Evolutionary conservation across 1,140 invertebrate species (phyloP).

Genomic region (Anastrepha ludens): DNA sequence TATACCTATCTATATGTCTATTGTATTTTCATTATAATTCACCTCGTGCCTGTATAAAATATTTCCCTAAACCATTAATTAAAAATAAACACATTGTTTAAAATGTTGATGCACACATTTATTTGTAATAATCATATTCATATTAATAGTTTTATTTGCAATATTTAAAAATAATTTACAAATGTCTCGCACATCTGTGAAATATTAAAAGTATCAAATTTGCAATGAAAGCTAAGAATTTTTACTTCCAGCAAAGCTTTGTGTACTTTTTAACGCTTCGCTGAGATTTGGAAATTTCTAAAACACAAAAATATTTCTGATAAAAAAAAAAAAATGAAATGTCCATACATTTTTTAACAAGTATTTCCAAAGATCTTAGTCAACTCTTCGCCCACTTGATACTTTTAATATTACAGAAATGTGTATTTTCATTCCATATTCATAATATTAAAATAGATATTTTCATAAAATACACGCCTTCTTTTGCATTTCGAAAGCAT

Average conservation of each 20-base stretch:
- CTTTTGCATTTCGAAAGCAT: conserved; percentile 2
- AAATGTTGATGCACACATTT: conserved; percentile 45
- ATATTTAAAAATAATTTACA: conserved; percentile 52
- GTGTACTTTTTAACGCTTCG: no score
- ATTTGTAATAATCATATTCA: conserved; percentile 43
- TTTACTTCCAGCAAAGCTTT: no score
- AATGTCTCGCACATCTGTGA: not conserved
- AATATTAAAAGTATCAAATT: not conserved
- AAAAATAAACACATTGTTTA: not conserved
- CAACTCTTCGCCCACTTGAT: not conserved
- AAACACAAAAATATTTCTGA: no score
- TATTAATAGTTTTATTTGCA: conserved; percentile 42
- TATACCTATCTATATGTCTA: no score
- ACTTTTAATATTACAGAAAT: not conserved
- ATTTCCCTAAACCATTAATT: no score
- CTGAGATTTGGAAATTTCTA: no score
- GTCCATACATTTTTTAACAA: not conserved
- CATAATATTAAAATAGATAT: not conserved
- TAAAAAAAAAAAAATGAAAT: no score
- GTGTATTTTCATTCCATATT: not conserved
- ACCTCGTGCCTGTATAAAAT: no score
- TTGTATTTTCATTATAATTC: no score
- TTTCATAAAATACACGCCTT: not conserved
- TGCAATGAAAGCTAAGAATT: no score
- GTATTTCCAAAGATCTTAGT: no score